Evolutionary conservation across 2,113 vertebrate species (phyloP).

Genomic region (Felis chaus): DNA sequence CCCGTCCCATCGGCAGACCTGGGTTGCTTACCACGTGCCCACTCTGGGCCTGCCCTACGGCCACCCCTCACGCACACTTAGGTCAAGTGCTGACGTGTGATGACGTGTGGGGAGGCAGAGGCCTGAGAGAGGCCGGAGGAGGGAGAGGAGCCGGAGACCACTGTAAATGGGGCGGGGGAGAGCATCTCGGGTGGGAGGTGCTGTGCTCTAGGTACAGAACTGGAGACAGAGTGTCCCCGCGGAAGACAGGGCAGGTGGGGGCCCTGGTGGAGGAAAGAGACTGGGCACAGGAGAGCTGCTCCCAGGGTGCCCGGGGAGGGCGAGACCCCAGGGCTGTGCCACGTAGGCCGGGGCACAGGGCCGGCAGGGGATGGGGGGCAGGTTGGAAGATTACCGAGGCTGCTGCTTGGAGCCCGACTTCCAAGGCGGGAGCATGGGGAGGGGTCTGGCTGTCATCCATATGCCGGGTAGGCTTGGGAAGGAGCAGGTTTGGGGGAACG

Average conservation of each 20-base stretch:
- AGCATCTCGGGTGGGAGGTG: not conserved
- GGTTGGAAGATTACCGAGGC: not conserved
- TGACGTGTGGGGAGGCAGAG: not conserved
- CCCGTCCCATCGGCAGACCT: not conserved
- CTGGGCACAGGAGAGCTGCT: not conserved
- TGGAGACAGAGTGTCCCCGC: not conserved
- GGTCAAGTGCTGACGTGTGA: not conserved
- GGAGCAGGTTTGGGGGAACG: not conserved
- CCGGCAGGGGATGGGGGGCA: not conserved
- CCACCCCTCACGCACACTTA: fast-evolving
- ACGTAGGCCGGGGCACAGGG: no score
- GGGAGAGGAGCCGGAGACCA: not conserved
- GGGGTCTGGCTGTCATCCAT: not conserved
- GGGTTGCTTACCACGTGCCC: fast-evolving
- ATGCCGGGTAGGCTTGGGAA: not conserved
- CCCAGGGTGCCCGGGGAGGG: no score
- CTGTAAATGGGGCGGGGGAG: not conserved
- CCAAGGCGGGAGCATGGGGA: not conserved
- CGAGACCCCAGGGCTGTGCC: not conserved
- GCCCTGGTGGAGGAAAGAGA: not conserved
- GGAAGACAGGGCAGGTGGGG: not conserved
- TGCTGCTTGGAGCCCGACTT: not conserved
- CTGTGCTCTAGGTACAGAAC: not conserved
- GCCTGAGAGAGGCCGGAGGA: not conserved
- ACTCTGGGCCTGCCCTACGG: not conserved